phyloP scores from a whole-genome alignment of 2,113 vertebrate genomes.

The Potamarius usumacintae region DNA sequence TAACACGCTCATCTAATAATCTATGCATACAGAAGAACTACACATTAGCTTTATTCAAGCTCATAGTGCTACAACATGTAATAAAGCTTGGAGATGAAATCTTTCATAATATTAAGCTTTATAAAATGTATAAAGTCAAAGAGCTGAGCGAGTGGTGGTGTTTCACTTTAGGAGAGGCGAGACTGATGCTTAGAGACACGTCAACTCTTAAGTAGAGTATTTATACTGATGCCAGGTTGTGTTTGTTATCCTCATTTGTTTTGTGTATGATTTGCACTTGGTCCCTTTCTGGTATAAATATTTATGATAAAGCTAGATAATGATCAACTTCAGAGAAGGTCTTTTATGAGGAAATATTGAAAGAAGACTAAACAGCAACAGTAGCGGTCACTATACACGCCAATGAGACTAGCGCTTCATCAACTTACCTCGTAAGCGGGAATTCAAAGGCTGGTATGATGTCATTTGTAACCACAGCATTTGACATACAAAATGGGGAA shows the following conservation, averaged over 20 bases:
- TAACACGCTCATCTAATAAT: constrained; percentile 33
- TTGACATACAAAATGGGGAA: neutral
- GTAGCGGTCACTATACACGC: neutral
- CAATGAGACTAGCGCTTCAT: neutral
- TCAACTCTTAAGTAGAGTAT: neutral
- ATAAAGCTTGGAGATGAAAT: neutral
- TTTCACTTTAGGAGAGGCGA: constrained; percentile 51
- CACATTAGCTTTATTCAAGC: neutral
- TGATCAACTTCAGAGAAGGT: neutral
- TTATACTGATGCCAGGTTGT: constrained; percentile 1
- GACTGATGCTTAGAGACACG: constrained; percentile 17
- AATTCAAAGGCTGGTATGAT: neutral
- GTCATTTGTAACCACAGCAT: neutral
- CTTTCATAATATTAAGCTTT: neutral
- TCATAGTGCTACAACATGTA: neutral
- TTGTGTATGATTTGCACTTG: neutral
- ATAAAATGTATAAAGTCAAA: neutral
- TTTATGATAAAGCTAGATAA: neutral
- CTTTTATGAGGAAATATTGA: neutral
- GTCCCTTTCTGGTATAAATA: neutral
- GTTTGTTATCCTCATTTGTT: neutral
- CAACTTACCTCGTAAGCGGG: neutral
- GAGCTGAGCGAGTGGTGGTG: constrained; percentile 33
- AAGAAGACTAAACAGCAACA: neutral
- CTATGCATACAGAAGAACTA: constrained; percentile 16